Evolutionary conservation across 2,113 vertebrate genomes (phyloP), one percentile per base, ranked within the genome.

Genomic region (Siniperca chuatsi): DNA sequence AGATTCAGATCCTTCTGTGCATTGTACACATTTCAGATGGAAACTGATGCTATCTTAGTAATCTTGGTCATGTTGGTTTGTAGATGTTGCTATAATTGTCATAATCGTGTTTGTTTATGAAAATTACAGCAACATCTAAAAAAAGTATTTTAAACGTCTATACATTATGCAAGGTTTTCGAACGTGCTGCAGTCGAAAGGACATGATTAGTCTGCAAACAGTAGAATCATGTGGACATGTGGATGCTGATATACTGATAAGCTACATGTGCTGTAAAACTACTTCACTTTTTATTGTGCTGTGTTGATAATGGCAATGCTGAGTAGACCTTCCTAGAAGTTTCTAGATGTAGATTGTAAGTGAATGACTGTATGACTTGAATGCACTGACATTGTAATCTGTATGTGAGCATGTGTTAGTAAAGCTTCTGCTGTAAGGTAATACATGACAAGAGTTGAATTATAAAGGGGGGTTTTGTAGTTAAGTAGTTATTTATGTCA

Each of bases 201-300:
- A 75, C 5, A 5, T 8, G 48, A 73, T 74, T 16, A 73, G 21
- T 11, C 21, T 50, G n/a, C 77, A 77, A 29, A 83, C 78, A 73
- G 77, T 46, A 55, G 23, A 64, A 2, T 67, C 18, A 61, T 74
- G 13, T 60, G 20, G 15, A 33, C 44, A 29, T 29, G 29, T 29
- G 29, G 29, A 58, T 7, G 21, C 33, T 54, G 62, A 79, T 64
- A 50, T 8, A 54, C 76, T 62, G 89, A 90, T 90, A 84, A 85
- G 64, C 57, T 75, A 3, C 54, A 70, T 70, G 55, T 81, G 44
- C 77, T 52, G 46, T 76, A 55, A 69, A 77, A 61, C 78, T 66
- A 75, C 70, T 81, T 90, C 52, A 62, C 50, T 35, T 72, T 91
- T 90, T 85, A 87, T 57, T 86, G 73, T 37, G n/a, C 23, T n/a